These are phyloP conservation scores for Lasioglossum marginatum DNA, from an alignment of 2,888 invertebrate genomes.

Conservation along the genomic window DNA sequence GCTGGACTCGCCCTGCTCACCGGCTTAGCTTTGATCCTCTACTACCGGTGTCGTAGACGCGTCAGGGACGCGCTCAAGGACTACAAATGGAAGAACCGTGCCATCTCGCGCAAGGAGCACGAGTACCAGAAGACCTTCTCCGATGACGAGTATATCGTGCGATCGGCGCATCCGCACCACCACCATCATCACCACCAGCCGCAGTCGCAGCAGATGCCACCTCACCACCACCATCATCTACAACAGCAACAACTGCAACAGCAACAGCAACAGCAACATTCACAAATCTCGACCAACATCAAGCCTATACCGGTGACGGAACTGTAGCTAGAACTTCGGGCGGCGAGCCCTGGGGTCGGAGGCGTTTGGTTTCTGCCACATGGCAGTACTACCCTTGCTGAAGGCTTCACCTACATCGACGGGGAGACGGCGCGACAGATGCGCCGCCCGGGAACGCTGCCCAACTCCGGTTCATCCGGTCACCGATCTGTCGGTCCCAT, in stretches of 20 bases:
- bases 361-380: conserved; percentile 91
- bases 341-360: conserved; percentile 89
- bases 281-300: conserved; percentile 82
- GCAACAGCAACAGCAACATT: conserved; percentile 84
- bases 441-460: conserved; percentile 84
- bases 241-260: conserved; percentile 81
- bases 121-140: conserved; percentile 96
- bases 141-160: conserved; percentile 93
- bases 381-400: conserved; percentile 88
- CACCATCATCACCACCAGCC: conserved; percentile 84
- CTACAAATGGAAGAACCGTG: conserved; percentile 92
- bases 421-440: conserved; percentile 87
- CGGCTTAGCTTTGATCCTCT: conserved; percentile 89
- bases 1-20: conserved; percentile 90
- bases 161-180: conserved; percentile 87
- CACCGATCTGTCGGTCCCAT: conserved; percentile 56
- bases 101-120: conserved; percentile 91
- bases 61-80: conserved; percentile 93
- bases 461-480: conserved; percentile 70
- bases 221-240: conserved; percentile 79
- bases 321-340: conserved; percentile 98
- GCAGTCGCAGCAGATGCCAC: conserved; percentile 83
- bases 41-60: conserved; percentile 91
- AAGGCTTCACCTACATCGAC: conserved; percentile 91
- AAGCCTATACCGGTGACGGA: conserved; percentile 95